These are phyloP conservation scores for Tenrec ecaudatus DNA, from an alignment of 2,113 vertebrate genomes.

Conservation along the genomic window DNA sequence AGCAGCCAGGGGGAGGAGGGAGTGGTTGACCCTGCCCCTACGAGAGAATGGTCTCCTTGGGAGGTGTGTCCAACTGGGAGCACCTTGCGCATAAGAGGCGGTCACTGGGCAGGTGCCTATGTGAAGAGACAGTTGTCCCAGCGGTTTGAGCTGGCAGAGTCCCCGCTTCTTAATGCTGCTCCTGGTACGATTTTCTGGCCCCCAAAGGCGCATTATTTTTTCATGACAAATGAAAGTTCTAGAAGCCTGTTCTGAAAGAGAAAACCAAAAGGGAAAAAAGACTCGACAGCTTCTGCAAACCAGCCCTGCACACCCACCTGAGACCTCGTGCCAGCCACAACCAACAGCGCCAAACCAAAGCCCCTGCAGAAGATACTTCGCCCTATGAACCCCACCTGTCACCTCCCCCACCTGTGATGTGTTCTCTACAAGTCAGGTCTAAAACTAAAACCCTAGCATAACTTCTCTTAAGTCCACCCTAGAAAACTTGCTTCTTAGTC, in stretches of 20 bases:
- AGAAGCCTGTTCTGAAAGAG: conserved; percentile 96
- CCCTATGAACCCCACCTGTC: not conserved
- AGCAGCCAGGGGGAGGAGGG: too few relatives aligned
- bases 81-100: not conserved
- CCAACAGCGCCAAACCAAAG: not conserved
- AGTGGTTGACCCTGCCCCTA: not conserved
- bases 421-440: conserved; percentile 28
- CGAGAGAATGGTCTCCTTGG: not conserved
- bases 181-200: conserved; percentile 57
- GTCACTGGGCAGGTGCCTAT: not conserved
- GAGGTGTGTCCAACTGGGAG: not conserved
- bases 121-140: not conserved
- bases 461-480: not conserved
- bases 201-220: conserved; percentile 89
- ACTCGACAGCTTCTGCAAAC: conserved; percentile 36
- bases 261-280: conserved; percentile 73
- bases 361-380: not conserved
- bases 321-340: not conserved
- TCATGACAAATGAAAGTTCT: conserved; percentile 98
- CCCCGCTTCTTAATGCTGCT: not conserved
- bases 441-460: conserved; percentile 37
- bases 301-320: not conserved
- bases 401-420: not conserved
- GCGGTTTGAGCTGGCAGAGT: not conserved
- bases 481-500: not conserved